Base-by-base conservation (phyloP, 2,113 vertebrate species). In the Picathartes gymnocephalus region DNA sequence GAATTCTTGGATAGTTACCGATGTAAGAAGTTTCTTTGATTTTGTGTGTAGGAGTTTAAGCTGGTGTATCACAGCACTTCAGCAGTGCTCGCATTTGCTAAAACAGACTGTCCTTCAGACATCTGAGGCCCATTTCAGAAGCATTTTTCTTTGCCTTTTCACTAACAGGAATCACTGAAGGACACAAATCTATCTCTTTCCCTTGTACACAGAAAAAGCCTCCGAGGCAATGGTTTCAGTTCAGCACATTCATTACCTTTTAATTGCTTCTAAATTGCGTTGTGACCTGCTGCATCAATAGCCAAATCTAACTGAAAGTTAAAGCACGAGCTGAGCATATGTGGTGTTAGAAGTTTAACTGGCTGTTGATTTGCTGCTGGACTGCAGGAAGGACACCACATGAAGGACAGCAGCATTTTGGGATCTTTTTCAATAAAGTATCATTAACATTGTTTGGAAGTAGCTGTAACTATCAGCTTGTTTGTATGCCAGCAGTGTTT, bases 201-300 rank as follows among this genome's bases (percentile, higher is more conserved):
- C 83, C 77, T 74, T 57, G 78, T 90, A 95, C 94, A 84, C 84
- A 94, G 94, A 93, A 95, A 97, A 98, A 97, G 95, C 97, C 98
- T 98, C 98, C 94, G 95, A 98, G 98, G 98, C 97, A 98, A 97
- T 97, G 97, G 96, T 98, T 98, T 98, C 97, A 97, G 97, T 98
- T 98, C 96, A 98, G 94, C 97, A 98, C 98, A 98, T 98, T 98
- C 98, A 98, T 98, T 99, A 98, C 98, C 97, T 98, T 99, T 98
- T 99, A 99, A 99, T 99, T 99, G 98, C 98, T 98, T 99, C 98
- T 98, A 98, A 98, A 99, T 98, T 98, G 97, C 98, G 97, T 98
- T 98, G 98, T 98, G 98, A 98, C 98, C 98, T 97, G 97, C 98
- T 78, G 79, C 97, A 98, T 98, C 98, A 98, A 98, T 98, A 98